Conservation (phyloP, 1,140 invertebrate species). For the Saccostrea echinata region DNA sequence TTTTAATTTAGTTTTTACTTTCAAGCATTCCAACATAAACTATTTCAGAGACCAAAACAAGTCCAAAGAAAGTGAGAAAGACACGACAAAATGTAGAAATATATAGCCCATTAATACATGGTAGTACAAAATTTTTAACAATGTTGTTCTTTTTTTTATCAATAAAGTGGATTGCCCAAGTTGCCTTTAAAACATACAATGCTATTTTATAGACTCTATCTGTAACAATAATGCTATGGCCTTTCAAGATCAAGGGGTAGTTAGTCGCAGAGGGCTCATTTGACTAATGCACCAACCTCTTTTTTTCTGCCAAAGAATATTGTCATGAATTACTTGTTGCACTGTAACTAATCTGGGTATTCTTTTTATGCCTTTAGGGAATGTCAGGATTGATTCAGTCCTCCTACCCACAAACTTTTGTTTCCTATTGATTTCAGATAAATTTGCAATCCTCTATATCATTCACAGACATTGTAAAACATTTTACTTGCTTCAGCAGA, state of each 20-base stretch:
- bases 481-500: background rate
- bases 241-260: background rate
- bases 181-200: background rate
- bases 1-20: too few species aligned
- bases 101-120: too few species aligned
- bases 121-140: too few species aligned
- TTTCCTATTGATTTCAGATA: conserved; percentile 7
- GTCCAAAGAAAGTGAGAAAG: too few species aligned
- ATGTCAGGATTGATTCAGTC: background rate
- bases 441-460: background rate
- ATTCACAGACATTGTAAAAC: conserved; percentile 18
- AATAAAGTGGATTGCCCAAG: too few species aligned
- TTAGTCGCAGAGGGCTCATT: background rate
- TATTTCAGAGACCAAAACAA: too few species aligned
- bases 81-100: too few species aligned
- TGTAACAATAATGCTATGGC: background rate
- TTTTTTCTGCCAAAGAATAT: background rate
- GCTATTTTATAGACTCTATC: background rate
- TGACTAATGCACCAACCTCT: background rate
- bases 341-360: background rate
- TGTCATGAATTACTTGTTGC: conserved; percentile 3
- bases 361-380: background rate
- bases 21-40: too few species aligned
- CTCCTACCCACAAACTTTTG: background rate
- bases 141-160: too few species aligned